Base-by-base conservation (phyloP, 2,113 vertebrate genomes). In the Microtus richardsoni region DNA sequence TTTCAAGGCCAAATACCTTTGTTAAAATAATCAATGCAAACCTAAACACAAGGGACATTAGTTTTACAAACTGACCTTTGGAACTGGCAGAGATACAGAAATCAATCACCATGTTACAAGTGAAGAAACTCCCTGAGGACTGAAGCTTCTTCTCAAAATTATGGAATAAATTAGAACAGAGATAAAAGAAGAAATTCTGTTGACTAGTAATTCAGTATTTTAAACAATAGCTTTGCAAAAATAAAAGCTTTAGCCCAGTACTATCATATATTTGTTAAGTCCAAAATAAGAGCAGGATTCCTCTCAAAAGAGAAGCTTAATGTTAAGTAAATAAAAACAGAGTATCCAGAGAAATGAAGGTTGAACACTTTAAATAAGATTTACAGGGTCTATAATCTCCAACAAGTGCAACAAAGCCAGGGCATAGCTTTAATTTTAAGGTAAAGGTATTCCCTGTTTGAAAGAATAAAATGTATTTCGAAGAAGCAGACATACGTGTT, bases 381-480 rank as follows among this genome's bases (percentile, higher is more conserved):
- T 96, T 93, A 94, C 80, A 88, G 88, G 4, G 4, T 75, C 24
- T 93, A 78, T 71, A 62, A 96, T 95, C 16, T 95, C 82, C 2
- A 96, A 90, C 9, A 95, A 44, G 17, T 89, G 82, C 36, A 95
- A 92, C 75, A 94, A 96, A 96, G 80, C 10, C 44, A 28, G 70
- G 49, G 24, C 24, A 94, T 79, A 95, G 94, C 66, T 95, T 90
- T 70, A 95, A 96, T 66, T 96, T 91, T 58, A 95, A 95, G 78
- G 49, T 60, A 92, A 77, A 96, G 17, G 30, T 52, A 16, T 49
- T 71, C 2, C 86, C 7, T 96, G 30, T 47, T 77, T 85, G 2
- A 89, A 94, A 94, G 64, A 95, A 96, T 17, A 95, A 97, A 88
- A 77, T 92, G 17, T 58, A 90, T 92, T 95, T 95, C 74, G 91